phyloP scores from a whole-genome alignment of 2,113 vertebrate species.

The Clupea harengus region DNA sequence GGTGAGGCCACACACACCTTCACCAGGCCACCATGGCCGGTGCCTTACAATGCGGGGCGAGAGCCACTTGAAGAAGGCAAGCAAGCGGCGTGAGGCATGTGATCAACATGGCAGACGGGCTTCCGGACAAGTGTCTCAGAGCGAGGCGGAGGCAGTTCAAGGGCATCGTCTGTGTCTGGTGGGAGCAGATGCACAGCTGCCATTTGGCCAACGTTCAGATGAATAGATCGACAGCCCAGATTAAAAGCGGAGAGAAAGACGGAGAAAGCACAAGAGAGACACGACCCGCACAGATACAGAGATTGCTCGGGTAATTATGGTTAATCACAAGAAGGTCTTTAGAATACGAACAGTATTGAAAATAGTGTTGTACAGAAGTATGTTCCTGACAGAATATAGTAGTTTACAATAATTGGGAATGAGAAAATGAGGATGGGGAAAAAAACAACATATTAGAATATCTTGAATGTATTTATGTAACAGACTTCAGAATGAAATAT shows the following conservation, averaged over 20 bases:
- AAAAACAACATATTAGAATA: no score
- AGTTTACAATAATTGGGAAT: neutral
- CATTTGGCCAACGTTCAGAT: neutral
- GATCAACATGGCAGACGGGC: no score
- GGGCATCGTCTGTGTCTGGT: neutral
- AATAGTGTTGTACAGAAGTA: neutral
- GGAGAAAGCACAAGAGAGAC: neutral
- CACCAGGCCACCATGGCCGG: no score
- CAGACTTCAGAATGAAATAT: neutral
- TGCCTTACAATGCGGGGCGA: no score
- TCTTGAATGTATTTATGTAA: neutral
- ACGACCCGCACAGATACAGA: neutral
- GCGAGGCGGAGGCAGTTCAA: no score
- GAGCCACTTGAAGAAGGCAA: no score
- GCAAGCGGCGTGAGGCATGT: no score
- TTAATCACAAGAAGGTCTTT: neutral
- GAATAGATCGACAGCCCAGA: neutral
- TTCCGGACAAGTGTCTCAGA: no score
- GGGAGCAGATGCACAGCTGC: neutral
- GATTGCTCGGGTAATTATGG: neutral
- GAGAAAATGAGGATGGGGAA: neutral
- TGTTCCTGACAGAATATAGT: neutral
- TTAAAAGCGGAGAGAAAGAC: neutral
- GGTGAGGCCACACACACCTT: no score
- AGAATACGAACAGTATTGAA: neutral